These are phyloP conservation scores for Psilopogon haemacephalus DNA, from an alignment of 2,113 vertebrate genomes.

Conservation along the genomic window DNA sequence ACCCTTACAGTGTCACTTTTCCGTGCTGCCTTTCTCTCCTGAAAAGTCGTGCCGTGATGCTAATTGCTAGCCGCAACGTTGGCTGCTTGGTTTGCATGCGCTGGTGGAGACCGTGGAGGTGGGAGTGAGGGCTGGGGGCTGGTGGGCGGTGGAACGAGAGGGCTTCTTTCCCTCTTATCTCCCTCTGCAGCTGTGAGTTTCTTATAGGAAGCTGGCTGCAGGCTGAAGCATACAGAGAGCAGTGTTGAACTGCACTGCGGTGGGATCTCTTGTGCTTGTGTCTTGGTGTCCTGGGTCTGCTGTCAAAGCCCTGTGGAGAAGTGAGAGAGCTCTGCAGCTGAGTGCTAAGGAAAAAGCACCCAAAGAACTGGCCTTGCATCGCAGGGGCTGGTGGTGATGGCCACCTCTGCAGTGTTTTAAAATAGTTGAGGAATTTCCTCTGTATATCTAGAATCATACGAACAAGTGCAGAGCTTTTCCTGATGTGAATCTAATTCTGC, in stretches of 20 bases:
- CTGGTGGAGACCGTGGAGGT: background rate
- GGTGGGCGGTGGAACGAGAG: background rate
- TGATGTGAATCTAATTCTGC: too few species aligned
- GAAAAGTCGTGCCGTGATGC: background rate
- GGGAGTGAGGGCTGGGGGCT: background rate
- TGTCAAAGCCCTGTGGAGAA: background rate
- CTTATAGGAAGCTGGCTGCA: background rate
- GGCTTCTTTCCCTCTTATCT: background rate
- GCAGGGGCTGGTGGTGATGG: background rate
- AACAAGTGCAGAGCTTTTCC: background rate
- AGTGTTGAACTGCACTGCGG: background rate
- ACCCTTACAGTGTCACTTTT: background rate
- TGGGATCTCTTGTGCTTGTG: rapidly evolving
- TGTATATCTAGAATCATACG: background rate
- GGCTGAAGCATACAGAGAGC: background rate
- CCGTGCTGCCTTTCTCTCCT: background rate
- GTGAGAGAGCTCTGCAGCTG: background rate
- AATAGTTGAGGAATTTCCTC: background rate
- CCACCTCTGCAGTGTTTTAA: background rate
- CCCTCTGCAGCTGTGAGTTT: background rate
- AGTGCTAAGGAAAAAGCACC: background rate
- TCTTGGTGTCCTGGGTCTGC: background rate
- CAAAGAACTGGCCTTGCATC: background rate
- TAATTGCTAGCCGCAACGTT: background rate
- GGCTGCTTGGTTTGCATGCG: background rate